Conservation (phyloP, 2,113 vertebrate species). For the Chaetodon auriga region DNA sequence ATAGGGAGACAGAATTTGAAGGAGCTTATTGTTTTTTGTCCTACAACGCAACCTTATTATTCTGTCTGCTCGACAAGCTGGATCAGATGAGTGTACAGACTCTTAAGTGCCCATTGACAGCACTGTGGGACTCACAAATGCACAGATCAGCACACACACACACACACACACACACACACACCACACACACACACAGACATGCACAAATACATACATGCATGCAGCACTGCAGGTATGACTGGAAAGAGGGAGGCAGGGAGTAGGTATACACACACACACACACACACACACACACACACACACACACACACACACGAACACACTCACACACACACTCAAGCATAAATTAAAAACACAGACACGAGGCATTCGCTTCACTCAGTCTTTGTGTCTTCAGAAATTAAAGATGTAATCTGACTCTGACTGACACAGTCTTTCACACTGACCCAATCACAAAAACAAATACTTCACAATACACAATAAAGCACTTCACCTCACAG, state of each 20-base stretch:
- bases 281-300: not conserved
- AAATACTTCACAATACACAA: not conserved
- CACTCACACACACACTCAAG: not conserved
- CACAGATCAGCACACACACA: conserved; percentile 16
- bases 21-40: conserved; percentile 61
- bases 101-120: conserved; percentile 43
- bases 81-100: conserved; percentile 61
- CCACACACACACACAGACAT: conserved; percentile 7
- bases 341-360: conserved; percentile 30
- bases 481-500: no score
- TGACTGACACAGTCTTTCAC: conserved; percentile 7
- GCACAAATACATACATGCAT: conserved; percentile 2
- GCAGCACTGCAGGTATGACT: conserved; percentile 42
- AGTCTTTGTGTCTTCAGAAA: conserved; percentile 37
- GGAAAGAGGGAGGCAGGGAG: not conserved
- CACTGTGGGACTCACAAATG: conserved; percentile 26
- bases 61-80: conserved; percentile 28
- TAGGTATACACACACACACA: not conserved
- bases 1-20: conserved; percentile 28
- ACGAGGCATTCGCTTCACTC: conserved; percentile 10
- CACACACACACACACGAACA: conserved; percentile 23
- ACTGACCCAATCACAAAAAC: conserved; percentile 25
- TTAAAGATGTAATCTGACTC: conserved; percentile 61
- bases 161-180: not conserved
- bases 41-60: conserved; percentile 68